A percentile compares a stretch with the other conserved stretches of the same genome.
Conservation (phyloP, 1,140 invertebrate species). For the Caerostris darwini region DNA sequence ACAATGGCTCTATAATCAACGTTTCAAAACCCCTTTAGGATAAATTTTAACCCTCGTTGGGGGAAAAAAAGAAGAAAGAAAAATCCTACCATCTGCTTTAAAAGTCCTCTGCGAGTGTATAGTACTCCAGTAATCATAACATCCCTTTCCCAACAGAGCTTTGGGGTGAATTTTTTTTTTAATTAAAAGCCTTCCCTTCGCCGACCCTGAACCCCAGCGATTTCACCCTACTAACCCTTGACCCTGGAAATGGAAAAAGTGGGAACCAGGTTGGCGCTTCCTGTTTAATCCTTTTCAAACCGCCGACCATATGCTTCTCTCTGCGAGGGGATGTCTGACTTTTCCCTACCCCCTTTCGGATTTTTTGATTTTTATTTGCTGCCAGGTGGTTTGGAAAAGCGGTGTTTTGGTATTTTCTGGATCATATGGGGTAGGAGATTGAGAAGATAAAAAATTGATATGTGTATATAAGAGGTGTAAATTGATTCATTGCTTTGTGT, state of each 20-base stretch:
- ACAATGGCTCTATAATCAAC: not conserved
- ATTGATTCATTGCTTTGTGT: not conserved
- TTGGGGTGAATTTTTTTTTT: not conserved
- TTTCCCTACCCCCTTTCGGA: not conserved
- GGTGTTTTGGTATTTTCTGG: not conserved
- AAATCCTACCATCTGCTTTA: not conserved
- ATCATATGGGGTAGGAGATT: not conserved
- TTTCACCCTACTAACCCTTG: conserved; percentile 71
- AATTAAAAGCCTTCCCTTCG: not conserved
- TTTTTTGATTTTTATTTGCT: not conserved
- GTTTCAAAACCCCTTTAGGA: not conserved
- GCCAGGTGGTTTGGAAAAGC: conserved; percentile 16
- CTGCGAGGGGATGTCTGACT: not conserved
- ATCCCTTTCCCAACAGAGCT: not conserved
- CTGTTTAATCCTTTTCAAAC: conserved; percentile 66
- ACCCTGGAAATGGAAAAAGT: conserved; percentile 36
- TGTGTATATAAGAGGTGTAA: not conserved
- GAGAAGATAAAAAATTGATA: not conserved
- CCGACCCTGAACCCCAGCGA: conserved; percentile 41
- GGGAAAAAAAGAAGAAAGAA: not conserved
- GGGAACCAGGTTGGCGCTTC: conserved; percentile 55
- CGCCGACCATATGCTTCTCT: conserved; percentile 42
- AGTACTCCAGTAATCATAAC: conserved; percentile 1
- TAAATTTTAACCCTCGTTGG: not conserved
- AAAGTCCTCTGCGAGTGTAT: not conserved